phyloP scores from a whole-genome alignment of 2,888 invertebrate genomes.

The Marasmarcha lunaedactyla region DNA sequence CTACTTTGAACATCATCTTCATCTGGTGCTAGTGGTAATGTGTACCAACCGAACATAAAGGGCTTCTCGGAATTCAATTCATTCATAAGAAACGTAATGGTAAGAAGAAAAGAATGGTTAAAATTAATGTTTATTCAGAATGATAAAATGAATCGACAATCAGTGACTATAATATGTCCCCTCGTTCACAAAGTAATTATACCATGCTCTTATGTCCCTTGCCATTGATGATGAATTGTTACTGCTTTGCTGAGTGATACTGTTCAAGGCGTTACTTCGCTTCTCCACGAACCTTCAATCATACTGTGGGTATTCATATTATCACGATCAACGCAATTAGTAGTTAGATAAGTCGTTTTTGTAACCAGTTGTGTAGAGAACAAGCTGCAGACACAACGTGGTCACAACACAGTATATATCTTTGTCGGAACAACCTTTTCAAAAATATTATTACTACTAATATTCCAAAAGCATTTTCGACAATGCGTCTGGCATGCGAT shows the following conservation, averaged over 20 bases:
- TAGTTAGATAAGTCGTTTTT: constrained; percentile 5
- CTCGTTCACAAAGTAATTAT: too few relatives aligned
- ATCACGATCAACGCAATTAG: constrained; percentile 6
- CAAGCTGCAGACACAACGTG: constrained; percentile 2
- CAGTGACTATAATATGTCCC: too few relatives aligned
- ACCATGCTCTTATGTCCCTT: too few relatives aligned
- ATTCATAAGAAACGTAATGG: constrained; percentile 13
- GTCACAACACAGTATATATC: not conserved
- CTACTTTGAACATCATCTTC: constrained; percentile 15
- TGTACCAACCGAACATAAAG: constrained; percentile 15
- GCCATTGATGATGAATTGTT: too few relatives aligned
- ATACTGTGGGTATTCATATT: too few relatives aligned
- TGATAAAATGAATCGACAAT: too few relatives aligned
- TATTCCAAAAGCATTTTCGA: constrained; percentile 16
- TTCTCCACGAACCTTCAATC: too few relatives aligned
- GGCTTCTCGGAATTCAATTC: constrained; percentile 15
- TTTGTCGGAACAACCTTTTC: constrained; percentile 2
- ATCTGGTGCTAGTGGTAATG: constrained; percentile 17
- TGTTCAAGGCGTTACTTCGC: too few relatives aligned
- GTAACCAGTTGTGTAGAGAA: constrained; percentile 8
- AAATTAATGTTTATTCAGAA: constrained; percentile 6
- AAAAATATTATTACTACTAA: constrained; percentile 9
- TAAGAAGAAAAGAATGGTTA: constrained; percentile 11
- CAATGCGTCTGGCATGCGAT: constrained; percentile 11
- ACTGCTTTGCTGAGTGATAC: too few relatives aligned